A percentile compares a stretch with the other conserved stretches of the same genome.
These are phyloP conservation scores for Calycopis cecrops DNA, from an alignment of 1,140 invertebrate species.

Conservation along the genomic window DNA sequence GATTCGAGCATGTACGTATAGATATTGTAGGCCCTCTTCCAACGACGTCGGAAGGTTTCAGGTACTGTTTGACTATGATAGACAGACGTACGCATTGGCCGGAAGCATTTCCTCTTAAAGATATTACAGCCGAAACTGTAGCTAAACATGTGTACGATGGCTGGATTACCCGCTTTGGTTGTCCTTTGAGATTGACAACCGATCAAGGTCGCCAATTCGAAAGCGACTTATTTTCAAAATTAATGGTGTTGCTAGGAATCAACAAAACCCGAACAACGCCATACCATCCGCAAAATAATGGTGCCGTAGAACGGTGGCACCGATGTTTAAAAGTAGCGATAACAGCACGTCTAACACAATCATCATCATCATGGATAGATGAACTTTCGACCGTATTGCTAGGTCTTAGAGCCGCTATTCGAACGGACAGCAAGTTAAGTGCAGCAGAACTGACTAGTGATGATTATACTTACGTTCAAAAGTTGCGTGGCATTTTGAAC, in stretches of 20 bases:
- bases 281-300: too few species aligned
- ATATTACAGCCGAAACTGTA: neutral
- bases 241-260: neutral
- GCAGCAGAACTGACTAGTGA: too few species aligned
- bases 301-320: too few species aligned
- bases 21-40: constrained; percentile 9
- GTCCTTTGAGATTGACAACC: neutral
- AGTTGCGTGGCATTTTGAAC: too few species aligned
- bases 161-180: constrained; percentile 1
- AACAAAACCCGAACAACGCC: neutral
- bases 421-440: too few species aligned
- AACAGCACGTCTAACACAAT: too few species aligned
- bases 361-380: too few species aligned
- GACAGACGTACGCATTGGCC: neutral
- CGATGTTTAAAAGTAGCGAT: too few species aligned
- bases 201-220: constrained; percentile 11
- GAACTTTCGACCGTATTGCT: too few species aligned
- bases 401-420: too few species aligned
- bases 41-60: neutral
- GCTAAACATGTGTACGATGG: constrained; percentile 3
- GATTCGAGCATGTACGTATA: constrained; percentile 3
- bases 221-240: neutral
- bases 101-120: neutral
- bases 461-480: too few species aligned
- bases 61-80: constrained; percentile 2